Base-by-base conservation (phyloP, 2,113 vertebrate genomes). In the Ophiodon elongatus region DNA sequence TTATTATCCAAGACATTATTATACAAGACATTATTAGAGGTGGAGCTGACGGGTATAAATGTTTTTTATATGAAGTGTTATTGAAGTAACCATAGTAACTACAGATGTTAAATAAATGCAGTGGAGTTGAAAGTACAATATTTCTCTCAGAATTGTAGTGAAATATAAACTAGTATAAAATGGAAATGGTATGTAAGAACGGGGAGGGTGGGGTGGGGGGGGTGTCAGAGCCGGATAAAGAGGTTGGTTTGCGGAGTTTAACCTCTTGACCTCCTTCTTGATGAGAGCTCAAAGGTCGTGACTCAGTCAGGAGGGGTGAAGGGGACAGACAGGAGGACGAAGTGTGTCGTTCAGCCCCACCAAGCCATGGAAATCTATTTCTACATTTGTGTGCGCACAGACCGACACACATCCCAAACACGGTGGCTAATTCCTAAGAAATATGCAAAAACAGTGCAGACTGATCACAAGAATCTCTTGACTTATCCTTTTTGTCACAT, bases 211-310 rank as follows among this genome's bases (percentile, higher is more conserved):
- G 4, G 17, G 9, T 13, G 43, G 23, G 29, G 6, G 50, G 19
- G 78, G 39, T 76, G 68, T 83, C 76, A 75, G 17, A 31, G 74
- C 31, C 21, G 57, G 87, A 85, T 87, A 90, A 94, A 90, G 86
- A 85, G 76, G 79, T 76, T 88, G 85, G 79, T 88, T 85, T 68
- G 79, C 72, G 59, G 82, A 85, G 86, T 92, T 94, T 92, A 92
- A 93, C 90, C 91, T 92, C 57, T 89, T 80, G 81, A 43, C 86
- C 88, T 85, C 74, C 45, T 50, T 80, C 85, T 77, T 92, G 87
- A 92, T 81, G 85, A 72, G 66, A 25, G 77, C 80, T 86, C 52
- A 69, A 73, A 85, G 90, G 87, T 93, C 82, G 19, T 9, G 80
- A 79, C 78, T 84, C 74, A 80, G 88, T 71, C 62, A n/a, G 76